Evolutionary conservation across 2,113 vertebrate species (phyloP).

Genomic region (Meriones unguiculatus): DNA sequence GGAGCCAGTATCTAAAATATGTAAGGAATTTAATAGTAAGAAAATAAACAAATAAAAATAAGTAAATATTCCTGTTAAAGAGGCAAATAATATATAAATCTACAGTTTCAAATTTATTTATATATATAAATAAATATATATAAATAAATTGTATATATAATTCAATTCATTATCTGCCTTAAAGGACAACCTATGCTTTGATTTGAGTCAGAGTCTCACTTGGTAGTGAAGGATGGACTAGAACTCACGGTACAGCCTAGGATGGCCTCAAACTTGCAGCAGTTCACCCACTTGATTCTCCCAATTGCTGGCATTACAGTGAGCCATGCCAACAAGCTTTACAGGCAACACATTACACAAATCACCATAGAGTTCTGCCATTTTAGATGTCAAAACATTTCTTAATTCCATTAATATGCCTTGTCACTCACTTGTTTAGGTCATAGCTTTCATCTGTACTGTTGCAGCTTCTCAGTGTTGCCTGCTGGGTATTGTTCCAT

Average conservation of each 20-base stretch:
- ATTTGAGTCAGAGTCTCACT: neutral
- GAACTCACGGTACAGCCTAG: neutral
- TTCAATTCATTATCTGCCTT: neutral
- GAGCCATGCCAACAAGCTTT: neutral
- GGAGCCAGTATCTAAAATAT: neutral
- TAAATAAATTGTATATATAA: neutral
- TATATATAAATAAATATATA: neutral
- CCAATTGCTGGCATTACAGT: neutral
- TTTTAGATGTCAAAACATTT: conserved; percentile 12
- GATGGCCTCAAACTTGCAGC: neutral
- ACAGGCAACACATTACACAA: neutral
- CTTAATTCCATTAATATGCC: neutral
- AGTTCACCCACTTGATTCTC: neutral
- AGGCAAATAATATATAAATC: neutral
- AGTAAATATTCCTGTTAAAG: neutral
- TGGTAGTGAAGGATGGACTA: neutral
- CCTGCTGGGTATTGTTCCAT: neutral
- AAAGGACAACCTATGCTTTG: neutral
- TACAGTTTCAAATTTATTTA: neutral
- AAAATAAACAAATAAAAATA: neutral
- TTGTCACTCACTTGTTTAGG: neutral
- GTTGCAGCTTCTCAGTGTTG: neutral
- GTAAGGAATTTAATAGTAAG: neutral
- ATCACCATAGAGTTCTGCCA: neutral
- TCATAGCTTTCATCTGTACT: conserved; percentile 17